Percentiles rank a stretch among this genome's conserved stretches.
phyloP scores from a whole-genome alignment of 1,140 invertebrate genomes.

The Marisa cornuarietis region DNA sequence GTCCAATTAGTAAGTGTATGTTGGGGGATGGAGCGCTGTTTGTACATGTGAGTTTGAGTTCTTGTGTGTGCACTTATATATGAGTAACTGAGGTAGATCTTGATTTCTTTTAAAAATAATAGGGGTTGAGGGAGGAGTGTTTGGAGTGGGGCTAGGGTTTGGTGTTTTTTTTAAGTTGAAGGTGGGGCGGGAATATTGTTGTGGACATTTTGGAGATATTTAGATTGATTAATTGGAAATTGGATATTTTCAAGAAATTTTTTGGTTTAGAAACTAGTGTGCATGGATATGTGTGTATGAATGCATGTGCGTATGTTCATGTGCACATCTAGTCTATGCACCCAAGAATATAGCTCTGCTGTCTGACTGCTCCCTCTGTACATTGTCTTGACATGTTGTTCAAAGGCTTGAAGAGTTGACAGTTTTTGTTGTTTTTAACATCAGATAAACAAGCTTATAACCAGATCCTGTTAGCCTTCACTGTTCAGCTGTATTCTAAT shows the following conservation, averaged over 20 bases:
- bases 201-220: background rate
- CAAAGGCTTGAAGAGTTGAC: too few relatives aligned
- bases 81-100: background rate
- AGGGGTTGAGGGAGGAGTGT: too few relatives aligned
- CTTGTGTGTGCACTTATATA: background rate
- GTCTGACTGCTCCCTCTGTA: too few relatives aligned
- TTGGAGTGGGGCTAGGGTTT: background rate
- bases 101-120: background rate
- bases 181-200: background rate
- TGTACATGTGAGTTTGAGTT: background rate
- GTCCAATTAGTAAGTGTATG: slow-evolving; percentile 45
- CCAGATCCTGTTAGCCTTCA: background rate
- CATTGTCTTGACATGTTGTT: too few relatives aligned
- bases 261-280: background rate
- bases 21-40: background rate
- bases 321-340: background rate
- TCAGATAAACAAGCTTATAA: too few relatives aligned
- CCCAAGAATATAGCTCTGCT: too few relatives aligned
- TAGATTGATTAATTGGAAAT: too few relatives aligned
- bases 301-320: slow-evolving; percentile 29
- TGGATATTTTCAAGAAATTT: background rate
- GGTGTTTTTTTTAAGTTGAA: background rate
- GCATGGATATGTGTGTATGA: slow-evolving; percentile 25
- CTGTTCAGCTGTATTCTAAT: background rate
- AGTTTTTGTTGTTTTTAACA: too few relatives aligned